Evolutionary conservation across 1,140 invertebrate genomes (phyloP), one percentile per base, ranked within the genome.

Genomic region (Cephus cinctus): DNA sequence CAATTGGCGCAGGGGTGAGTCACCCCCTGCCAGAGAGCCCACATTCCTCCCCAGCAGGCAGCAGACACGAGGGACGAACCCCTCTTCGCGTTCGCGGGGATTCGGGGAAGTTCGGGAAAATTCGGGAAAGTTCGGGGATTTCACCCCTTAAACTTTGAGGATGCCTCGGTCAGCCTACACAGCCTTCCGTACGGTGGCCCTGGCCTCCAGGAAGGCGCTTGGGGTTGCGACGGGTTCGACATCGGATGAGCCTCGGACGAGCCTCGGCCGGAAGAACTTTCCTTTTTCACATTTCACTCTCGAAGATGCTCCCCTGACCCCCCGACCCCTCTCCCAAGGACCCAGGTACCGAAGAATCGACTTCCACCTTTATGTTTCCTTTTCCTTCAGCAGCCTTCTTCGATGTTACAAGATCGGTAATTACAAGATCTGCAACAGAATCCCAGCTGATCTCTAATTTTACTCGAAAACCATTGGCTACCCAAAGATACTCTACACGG

Each of bases 1-100:
- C 57, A 57, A 59, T 72, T 71, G 65, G 68, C 59, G 47, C 59
- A 65, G 59, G 72, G 68, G 72, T 74, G 67, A 74, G 50, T 71
- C 69, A 74, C 71, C 70, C 67, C 46, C 57, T 52, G 47, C 58
- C 54, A 56, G 63, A 69, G 69, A 60, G 57, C 59, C 59, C 52
- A 15, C 36, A 8, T 27, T 48, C 19, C 16, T 20, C 12, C 36
- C 36, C 15, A 41, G 4, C 14, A 22, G 21, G 30, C 35, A n/a
- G n/a, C n/a, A n/a, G n/a, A n/a, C 38, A 5, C 20, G 19, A 4
- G 38, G 9, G 39, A 18, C 50, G 53, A 46, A 56, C 54, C 52
- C 48, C 57, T 53, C 50, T 47, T 48, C 55, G 48, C 40, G 25
- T 6, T 27, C n/a, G 25, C 25, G n/a, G n/a, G 25, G 25, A 27